These are phyloP conservation scores for Aphelinus certus DNA, from an alignment of 1,140 invertebrate genomes.

Conservation along the genomic window DNA sequence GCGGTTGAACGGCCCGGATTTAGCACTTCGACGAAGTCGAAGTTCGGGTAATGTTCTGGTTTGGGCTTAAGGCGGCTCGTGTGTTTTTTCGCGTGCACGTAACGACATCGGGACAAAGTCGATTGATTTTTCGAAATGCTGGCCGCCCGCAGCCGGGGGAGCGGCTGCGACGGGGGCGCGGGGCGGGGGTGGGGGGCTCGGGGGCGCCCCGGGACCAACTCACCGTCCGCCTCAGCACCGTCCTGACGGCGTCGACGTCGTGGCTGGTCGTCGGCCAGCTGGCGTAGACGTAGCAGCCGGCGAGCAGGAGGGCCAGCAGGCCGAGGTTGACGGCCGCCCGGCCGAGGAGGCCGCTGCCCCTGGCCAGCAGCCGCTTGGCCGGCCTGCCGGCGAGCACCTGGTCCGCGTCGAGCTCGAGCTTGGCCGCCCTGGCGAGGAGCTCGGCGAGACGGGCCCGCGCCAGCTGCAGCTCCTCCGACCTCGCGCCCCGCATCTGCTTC, in stretches of 20 bases:
- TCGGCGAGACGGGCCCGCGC: slow-evolving; percentile 53
- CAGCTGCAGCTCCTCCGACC: slow-evolving; percentile 49
- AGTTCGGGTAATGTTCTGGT: too few relatives aligned
- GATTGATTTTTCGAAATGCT: too few relatives aligned
- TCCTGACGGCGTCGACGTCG: slow-evolving; percentile 56
- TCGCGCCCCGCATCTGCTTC: too few relatives aligned
- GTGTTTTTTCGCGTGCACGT: too few relatives aligned
- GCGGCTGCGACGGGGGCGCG: not conserved
- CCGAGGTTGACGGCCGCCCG: slow-evolving; percentile 50
- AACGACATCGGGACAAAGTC: too few relatives aligned
- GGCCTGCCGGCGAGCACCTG: slow-evolving; percentile 54
- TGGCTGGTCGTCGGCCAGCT: slow-evolving; percentile 52
- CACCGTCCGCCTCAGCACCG: slow-evolving; percentile 56
- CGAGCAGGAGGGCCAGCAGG: slow-evolving; percentile 52
- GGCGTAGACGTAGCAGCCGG: slow-evolving; percentile 50
- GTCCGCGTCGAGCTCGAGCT: slow-evolving; percentile 52
- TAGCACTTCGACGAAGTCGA: too few relatives aligned
- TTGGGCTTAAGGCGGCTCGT: too few relatives aligned
- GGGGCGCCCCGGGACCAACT: slow-evolving; percentile 33
- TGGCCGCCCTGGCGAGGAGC: slow-evolving; percentile 53
- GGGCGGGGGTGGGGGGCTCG: not conserved
- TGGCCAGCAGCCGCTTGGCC: slow-evolving; percentile 53
- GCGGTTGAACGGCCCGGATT: too few relatives aligned
- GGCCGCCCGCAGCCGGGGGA: not conserved
- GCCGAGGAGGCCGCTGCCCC: slow-evolving; percentile 49